Percentiles rank a stretch among this genome's conserved stretches.
These are phyloP conservation scores for Chloropsis cyanopogon DNA, from an alignment of 2,113 vertebrate genomes.

Conservation along the genomic window DNA sequence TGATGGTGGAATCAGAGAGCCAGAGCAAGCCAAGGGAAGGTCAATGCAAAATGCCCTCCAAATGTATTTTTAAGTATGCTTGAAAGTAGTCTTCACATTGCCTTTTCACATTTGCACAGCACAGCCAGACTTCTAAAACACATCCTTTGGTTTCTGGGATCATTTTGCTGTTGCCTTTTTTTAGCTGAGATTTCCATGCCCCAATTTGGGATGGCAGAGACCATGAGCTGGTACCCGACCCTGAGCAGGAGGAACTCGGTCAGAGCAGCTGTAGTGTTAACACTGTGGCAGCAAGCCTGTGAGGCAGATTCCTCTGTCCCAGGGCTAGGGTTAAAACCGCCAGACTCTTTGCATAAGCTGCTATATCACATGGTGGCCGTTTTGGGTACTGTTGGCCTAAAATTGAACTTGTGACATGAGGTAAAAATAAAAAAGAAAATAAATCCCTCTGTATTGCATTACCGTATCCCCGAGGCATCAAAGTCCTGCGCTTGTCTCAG, in stretches of 20 bases:
- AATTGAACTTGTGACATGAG: constrained; percentile 60
- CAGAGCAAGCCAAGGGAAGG: not conserved
- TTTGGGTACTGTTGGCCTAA: constrained; percentile 48
- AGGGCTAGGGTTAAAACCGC: not conserved
- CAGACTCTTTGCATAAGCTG: not conserved
- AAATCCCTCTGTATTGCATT: constrained; percentile 45
- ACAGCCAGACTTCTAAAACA: not conserved
- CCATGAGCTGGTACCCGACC: not conserved
- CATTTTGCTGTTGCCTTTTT: not conserved
- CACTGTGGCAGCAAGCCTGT: not conserved
- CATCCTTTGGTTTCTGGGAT: not conserved
- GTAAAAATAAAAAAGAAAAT: constrained; percentile 59
- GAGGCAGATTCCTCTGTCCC: not conserved
- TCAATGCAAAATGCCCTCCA: not conserved
- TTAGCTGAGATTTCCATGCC: not conserved
- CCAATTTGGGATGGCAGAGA: not conserved
- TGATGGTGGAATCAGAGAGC: not conserved
- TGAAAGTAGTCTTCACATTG: not conserved
- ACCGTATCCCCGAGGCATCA: not conserved
- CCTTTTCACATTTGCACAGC: not conserved
- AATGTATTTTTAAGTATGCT: not conserved
- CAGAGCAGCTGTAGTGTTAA: not conserved
- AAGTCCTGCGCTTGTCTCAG: not conserved
- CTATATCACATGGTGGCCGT: not conserved
- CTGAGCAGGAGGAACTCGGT: not conserved